A percentile compares a stretch with the other conserved stretches of the same genome.
These are phyloP conservation scores for Diarsia mendica DNA, from an alignment of 2,888 invertebrate genomes.

Conservation along the genomic window DNA sequence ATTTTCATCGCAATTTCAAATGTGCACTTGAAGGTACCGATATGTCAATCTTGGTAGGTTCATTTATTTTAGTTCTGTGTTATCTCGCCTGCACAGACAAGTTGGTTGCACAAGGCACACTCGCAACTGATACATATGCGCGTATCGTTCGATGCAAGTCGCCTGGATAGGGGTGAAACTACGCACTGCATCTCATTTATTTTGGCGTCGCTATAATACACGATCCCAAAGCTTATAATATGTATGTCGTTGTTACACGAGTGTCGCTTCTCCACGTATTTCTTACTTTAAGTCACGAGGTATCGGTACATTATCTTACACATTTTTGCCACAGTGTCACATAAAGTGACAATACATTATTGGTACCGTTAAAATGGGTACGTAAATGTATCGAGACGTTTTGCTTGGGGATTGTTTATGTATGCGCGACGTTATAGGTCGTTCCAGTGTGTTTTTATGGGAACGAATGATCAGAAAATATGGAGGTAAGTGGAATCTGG, in stretches of 20 bases:
- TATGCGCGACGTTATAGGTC: slow-evolving; percentile 15
- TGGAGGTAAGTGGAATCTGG: slow-evolving; percentile 13
- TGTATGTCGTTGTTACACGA: no score
- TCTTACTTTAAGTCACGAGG: slow-evolving; percentile 17
- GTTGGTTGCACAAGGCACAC: not conserved
- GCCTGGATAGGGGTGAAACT: not conserved
- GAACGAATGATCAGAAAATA: slow-evolving; percentile 10
- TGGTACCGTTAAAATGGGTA: slow-evolving; percentile 60
- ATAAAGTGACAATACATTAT: slow-evolving; percentile 67
- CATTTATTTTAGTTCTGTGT: not conserved
- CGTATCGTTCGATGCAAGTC: not conserved
- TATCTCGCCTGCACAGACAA: not conserved
- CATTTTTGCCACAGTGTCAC: slow-evolving; percentile 63
- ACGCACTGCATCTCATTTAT: not conserved
- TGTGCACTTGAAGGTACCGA: not conserved
- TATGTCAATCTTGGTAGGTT: not conserved
- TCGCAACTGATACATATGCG: no score
- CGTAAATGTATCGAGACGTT: slow-evolving; percentile 58
- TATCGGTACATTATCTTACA: slow-evolving; percentile 61
- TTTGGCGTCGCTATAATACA: no score
- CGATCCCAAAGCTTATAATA: no score
- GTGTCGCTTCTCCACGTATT: slow-evolving; percentile 5
- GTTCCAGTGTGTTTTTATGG: slow-evolving; percentile 34
- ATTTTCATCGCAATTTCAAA: not conserved
- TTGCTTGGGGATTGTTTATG: slow-evolving; percentile 40